Conservation (phyloP, 2,888 invertebrate species). For the Brenthis ino region DNA sequence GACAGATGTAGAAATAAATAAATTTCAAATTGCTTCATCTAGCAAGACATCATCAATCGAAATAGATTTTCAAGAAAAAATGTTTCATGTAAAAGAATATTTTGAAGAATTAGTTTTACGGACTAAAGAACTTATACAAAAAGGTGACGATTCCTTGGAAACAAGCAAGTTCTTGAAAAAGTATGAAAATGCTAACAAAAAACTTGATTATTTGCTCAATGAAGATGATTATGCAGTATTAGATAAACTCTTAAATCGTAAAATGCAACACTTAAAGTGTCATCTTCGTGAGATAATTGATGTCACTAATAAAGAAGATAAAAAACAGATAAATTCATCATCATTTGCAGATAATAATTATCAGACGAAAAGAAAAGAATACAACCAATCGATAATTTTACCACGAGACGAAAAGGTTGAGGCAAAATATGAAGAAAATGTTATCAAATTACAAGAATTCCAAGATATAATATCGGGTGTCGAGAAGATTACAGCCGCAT, state of each 20-base stretch:
- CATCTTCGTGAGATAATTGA: conserved; percentile 44
- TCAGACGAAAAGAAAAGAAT: conserved; percentile 29
- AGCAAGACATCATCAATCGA: conserved; percentile 3
- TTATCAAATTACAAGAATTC: conserved; percentile 38
- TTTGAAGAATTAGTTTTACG: conserved; percentile 43
- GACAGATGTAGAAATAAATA: neutral
- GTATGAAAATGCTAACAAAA: conserved; percentile 40
- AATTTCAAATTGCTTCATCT: conserved; percentile 3
- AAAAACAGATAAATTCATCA: conserved; percentile 21
- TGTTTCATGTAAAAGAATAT: conserved; percentile 43
- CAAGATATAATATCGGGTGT: conserved; percentile 48
- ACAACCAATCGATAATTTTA: neutral
- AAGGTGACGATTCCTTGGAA: conserved; percentile 41
- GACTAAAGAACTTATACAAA: conserved; percentile 44
- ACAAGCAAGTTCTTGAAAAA: conserved; percentile 42
- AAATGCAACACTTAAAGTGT: conserved; percentile 44
- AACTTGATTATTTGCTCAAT: conserved; percentile 8
- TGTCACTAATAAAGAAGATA: conserved; percentile 38
- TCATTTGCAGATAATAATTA: conserved; percentile 43
- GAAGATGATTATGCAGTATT: conserved; percentile 3
- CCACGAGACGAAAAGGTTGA: neutral
- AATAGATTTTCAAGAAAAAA: conserved; percentile 26
- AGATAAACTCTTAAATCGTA: conserved; percentile 22
- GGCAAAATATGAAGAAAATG: neutral
- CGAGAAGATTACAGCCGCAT: conserved; percentile 45